Conservation (phyloP, 1,140 invertebrate genomes). For the Sitobion miscanthi region DNA sequence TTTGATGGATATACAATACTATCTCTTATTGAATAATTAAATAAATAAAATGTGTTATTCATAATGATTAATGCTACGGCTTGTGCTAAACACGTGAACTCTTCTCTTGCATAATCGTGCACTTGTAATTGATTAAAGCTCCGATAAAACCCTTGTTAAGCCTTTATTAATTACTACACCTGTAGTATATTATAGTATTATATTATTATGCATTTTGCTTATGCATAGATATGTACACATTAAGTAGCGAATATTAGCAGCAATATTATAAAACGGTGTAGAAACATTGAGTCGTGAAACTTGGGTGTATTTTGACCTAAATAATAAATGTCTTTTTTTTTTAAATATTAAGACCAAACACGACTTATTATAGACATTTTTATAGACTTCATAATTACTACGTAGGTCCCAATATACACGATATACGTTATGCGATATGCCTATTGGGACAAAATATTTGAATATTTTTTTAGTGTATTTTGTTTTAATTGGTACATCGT, state of each 20-base stretch:
- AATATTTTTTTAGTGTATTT: too few relatives aligned
- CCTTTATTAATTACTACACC: background rate
- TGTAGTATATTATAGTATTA: background rate
- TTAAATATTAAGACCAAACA: background rate
- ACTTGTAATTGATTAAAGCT: background rate
- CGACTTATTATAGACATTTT: background rate
- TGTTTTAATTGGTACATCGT: background rate
- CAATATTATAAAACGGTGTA: background rate
- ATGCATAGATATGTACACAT: too few relatives aligned
- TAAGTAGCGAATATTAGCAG: background rate
- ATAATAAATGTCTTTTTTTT: background rate
- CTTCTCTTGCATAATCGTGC: background rate
- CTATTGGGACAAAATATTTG: background rate
- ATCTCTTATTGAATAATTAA: background rate
- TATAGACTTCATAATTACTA: background rate
- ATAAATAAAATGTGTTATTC: background rate
- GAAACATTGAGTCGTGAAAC: background rate
- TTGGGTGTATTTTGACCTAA: background rate
- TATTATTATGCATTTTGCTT: background rate
- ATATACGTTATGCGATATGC: background rate
- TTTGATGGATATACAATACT: background rate
- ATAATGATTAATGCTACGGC: background rate
- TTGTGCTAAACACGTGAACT: constrained; percentile 12
- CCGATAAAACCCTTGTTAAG: background rate
- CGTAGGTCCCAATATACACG: background rate